A percentile compares a stretch with the other conserved stretches of the same genome.
Evolutionary conservation across 2,797 vertebrate genomes (phyloP).

Genomic region (Phoxinus dragarum): DNA sequence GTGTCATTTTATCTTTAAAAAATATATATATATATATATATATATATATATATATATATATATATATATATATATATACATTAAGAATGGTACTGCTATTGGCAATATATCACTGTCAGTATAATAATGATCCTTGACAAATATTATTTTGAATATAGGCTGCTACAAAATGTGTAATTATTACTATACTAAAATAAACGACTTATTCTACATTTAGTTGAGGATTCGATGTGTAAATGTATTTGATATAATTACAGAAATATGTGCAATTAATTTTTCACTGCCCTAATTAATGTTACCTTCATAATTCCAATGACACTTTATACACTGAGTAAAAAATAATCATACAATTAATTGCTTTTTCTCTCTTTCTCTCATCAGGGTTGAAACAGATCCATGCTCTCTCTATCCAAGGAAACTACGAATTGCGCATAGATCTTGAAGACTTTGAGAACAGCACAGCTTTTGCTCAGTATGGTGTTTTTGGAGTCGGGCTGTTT

Average conservation of each 20-base stretch:
- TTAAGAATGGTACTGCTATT: background rate
- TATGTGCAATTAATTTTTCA: background rate
- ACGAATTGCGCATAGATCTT: constrained; percentile 93
- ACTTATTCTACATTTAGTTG: background rate
- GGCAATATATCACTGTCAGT: too few relatives aligned
- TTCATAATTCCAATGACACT: background rate
- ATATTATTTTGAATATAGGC: background rate
- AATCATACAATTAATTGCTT: background rate
- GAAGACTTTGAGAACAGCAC: constrained; percentile 96
- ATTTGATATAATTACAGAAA: background rate
- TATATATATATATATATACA: too few relatives aligned
- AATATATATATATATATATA: too few relatives aligned
- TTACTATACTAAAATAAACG: background rate
- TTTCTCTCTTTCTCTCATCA: constrained; percentile 61
- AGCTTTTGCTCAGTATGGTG: constrained; percentile 89
- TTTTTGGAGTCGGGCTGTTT: constrained; percentile 92
- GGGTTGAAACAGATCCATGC: constrained; percentile 91
- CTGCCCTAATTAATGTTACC: background rate
- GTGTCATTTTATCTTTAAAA: background rate
- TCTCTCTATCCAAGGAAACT: constrained; percentile 91
- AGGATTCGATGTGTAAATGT: background rate
- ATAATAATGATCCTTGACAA: background rate
- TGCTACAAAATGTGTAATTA: background rate
- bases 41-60: too few relatives aligned
- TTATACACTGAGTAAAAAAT: background rate